These are phyloP conservation scores for Neria commutata DNA, from an alignment of 2,888 invertebrate genomes.

Conservation along the genomic window DNA sequence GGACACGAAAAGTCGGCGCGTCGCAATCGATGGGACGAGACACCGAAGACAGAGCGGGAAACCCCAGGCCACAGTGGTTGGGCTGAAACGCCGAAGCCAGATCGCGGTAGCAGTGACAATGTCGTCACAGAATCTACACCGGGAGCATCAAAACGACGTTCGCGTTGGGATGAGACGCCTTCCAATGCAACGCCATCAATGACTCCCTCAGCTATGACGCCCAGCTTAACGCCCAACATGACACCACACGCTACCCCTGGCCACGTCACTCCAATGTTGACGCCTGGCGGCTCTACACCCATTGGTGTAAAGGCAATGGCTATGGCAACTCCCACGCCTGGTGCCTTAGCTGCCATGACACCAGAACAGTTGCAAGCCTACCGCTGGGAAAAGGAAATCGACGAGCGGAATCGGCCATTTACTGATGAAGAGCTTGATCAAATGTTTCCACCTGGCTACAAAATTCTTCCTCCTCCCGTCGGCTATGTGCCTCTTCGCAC, in stretches of 20 bases:
- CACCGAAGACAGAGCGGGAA: conserved; percentile 96
- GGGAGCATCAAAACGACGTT: conserved; percentile 91
- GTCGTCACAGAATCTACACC: conserved; percentile 92
- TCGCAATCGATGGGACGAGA: conserved; percentile 99
- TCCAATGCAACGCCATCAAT: conserved; percentile 77
- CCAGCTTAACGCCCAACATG: conserved; percentile 73
- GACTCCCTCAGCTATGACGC: conserved; percentile 71
- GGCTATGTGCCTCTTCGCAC: conserved; percentile 96
- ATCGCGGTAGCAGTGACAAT: conserved; percentile 75
- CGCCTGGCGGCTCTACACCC: conserved; percentile 85
- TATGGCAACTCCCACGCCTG: conserved; percentile 97
- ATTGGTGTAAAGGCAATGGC: conserved; percentile 96
- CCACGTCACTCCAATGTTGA: conserved; percentile 73
- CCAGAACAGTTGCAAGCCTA: conserved; percentile 98
- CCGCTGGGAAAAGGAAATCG: conserved; percentile 98
- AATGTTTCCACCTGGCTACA: conserved; percentile 98
- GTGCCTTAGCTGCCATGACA: conserved; percentile 96
- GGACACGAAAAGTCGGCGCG: conserved; percentile 78
- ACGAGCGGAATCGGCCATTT: conserved; percentile 94
- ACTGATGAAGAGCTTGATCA: conserved; percentile 97
- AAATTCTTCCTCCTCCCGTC: conserved; percentile 93
- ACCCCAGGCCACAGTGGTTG: conserved; percentile 98
- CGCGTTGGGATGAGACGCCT: conserved; percentile 99
- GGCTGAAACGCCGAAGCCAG: conserved; percentile 98
- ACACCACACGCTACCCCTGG: conserved; percentile 79